phyloP scores from a whole-genome alignment of 2,888 invertebrate genomes.

The Endotricha flammealis region DNA sequence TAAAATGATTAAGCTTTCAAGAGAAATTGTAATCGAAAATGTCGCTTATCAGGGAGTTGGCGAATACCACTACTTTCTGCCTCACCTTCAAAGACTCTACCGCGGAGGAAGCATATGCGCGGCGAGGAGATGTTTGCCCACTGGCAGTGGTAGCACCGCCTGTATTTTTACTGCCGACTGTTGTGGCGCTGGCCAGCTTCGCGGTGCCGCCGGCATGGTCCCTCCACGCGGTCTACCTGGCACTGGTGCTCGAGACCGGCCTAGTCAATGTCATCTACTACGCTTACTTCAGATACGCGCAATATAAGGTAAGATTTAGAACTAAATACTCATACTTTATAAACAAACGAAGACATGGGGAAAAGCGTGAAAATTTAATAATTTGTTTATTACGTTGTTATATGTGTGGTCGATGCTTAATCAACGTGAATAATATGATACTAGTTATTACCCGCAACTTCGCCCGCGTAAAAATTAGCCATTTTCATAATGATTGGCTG shows the following conservation, averaged over 20 bases:
- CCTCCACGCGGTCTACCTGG: conserved; percentile 52
- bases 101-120: conserved; percentile 50
- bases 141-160: conserved; percentile 56
- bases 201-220: conserved; percentile 54
- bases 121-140: conserved; percentile 54
- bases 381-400: too few relatives aligned
- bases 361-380: too few relatives aligned
- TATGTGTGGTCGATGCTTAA: too few relatives aligned
- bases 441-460: too few relatives aligned
- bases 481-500: too few relatives aligned
- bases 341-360: neutral
- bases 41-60: conserved; percentile 52
- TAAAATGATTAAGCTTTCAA: too few relatives aligned
- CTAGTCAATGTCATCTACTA: conserved; percentile 56
- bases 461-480: too few relatives aligned
- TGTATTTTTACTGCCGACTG: conserved; percentile 63
- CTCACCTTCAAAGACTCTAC: conserved; percentile 55
- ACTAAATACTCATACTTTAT: conserved; percentile 1
- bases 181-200: conserved; percentile 51
- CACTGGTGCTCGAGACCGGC: conserved; percentile 52
- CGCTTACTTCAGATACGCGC: conserved; percentile 48
- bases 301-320: conserved; percentile 44
- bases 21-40: neutral
- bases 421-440: too few relatives aligned
- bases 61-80: conserved; percentile 59